Percentiles rank a stretch among this genome's conserved stretches.
Conservation (phyloP, 2,888 invertebrate species). For the Acleris laterana region DNA sequence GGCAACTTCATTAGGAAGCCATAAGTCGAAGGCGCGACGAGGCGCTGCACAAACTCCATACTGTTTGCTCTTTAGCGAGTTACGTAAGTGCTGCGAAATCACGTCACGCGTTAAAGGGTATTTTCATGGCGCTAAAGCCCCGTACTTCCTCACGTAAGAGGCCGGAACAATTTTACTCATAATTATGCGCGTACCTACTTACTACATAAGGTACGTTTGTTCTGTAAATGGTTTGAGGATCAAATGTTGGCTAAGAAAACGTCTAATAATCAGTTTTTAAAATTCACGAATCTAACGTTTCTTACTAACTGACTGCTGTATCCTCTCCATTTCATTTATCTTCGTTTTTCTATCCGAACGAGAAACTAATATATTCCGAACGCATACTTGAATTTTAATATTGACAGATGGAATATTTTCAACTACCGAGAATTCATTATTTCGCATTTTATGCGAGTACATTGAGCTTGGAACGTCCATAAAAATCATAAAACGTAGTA, state of each 20-base stretch:
- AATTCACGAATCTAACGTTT: constrained; percentile 19
- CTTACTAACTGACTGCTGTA: background rate
- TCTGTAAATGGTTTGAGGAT: background rate
- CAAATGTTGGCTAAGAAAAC: background rate
- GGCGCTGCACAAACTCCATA: constrained; percentile 56
- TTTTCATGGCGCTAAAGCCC: constrained; percentile 36
- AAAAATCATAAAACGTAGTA: constrained; percentile 75
- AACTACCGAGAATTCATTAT: constrained; percentile 51
- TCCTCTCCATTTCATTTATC: constrained; percentile 20
- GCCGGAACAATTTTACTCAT: constrained; percentile 10
- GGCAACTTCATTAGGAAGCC: constrained; percentile 79
- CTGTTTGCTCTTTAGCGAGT: constrained; percentile 55
- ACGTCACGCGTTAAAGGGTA: constrained; percentile 41
- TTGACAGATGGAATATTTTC: constrained; percentile 52
- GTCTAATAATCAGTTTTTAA: background rate
- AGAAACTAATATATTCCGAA: constrained; percentile 32
- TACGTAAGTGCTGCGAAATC: constrained; percentile 47
- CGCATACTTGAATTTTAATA: constrained; percentile 47
- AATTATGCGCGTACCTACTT: constrained; percentile 8
- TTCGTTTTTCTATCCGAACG: constrained; percentile 28
- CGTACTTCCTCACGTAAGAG: constrained; percentile 30
- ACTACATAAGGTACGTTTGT: constrained; percentile 4
- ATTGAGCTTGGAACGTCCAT: constrained; percentile 57
- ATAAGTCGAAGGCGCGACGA: constrained; percentile 64
- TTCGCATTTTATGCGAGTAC: constrained; percentile 52